phyloP scores from a whole-genome alignment of 2,113 vertebrate genomes.

The Hippopotamus amphibius region DNA sequence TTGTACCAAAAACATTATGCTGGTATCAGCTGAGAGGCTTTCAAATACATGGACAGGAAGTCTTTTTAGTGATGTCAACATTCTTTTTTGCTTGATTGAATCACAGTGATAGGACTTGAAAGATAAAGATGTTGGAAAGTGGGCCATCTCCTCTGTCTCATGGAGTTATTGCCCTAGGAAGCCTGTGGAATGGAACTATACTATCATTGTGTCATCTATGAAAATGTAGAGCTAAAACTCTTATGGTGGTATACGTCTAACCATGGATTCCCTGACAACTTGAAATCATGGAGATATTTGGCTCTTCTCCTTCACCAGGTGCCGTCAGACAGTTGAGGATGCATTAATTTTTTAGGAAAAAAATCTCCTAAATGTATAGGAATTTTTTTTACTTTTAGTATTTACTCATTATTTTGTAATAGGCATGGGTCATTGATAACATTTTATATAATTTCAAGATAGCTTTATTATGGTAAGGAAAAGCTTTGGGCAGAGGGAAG shows the following conservation, averaged over 20 bases:
- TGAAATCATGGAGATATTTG: not conserved
- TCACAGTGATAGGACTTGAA: not conserved
- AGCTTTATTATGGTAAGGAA: not conserved
- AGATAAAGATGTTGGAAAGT: not conserved
- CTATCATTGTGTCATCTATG: not conserved
- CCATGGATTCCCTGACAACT: not conserved
- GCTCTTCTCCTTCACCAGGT: not conserved
- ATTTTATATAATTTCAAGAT: not conserved
- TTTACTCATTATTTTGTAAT: not conserved
- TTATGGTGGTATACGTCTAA: fast-evolving
- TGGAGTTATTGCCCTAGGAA: not conserved
- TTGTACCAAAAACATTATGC: not conserved
- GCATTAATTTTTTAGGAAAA: not conserved
- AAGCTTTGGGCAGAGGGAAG: not conserved
- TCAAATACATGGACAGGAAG: not conserved
- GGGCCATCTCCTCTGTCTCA: not conserved
- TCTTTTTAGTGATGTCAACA: not conserved
- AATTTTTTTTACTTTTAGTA: not conserved
- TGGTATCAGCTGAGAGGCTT: not conserved
- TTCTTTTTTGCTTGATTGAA: not conserved
- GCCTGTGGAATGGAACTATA: not conserved
- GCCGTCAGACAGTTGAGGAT: not conserved
- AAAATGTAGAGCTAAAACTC: not conserved
- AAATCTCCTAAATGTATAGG: too few species aligned
- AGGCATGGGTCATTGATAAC: not conserved